Evolutionary conservation across 2,113 vertebrate genomes (phyloP).

Genomic region (Upupa epops): DNA sequence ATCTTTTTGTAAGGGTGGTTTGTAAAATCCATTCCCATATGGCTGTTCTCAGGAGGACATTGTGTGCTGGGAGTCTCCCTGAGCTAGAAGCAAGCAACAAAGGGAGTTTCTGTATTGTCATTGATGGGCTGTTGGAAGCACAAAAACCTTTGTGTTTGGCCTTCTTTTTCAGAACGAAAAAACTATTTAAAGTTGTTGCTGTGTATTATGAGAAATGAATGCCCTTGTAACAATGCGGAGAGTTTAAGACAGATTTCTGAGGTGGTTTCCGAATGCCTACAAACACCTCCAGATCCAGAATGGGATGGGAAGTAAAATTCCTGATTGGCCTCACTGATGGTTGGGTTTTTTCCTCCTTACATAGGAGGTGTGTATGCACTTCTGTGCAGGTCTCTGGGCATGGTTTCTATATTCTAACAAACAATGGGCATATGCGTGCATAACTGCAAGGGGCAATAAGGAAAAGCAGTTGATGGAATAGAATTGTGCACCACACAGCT

Average conservation of each 20-base stretch:
- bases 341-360: background rate
- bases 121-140: background rate
- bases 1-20: background rate
- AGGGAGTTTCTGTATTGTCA: background rate
- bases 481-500: conserved; percentile 9
- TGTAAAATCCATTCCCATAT: background rate
- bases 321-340: background rate
- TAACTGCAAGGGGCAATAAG: conserved; percentile 43
- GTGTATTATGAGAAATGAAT: background rate
- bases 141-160: background rate
- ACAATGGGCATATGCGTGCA: background rate
- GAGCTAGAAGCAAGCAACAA: background rate
- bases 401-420: conserved; percentile 19
- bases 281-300: background rate
- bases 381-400: background rate
- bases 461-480: conserved; percentile 37
- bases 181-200: background rate
- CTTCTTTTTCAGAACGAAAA: background rate
- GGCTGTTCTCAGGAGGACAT: background rate
- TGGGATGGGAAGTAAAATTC: background rate
- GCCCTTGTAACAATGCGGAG: background rate
- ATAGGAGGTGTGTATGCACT: background rate
- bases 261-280: background rate
- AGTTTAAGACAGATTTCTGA: background rate
- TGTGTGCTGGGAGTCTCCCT: background rate